Base-by-base conservation (phyloP, 2,888 invertebrate species). In the Volucella zonaria region DNA sequence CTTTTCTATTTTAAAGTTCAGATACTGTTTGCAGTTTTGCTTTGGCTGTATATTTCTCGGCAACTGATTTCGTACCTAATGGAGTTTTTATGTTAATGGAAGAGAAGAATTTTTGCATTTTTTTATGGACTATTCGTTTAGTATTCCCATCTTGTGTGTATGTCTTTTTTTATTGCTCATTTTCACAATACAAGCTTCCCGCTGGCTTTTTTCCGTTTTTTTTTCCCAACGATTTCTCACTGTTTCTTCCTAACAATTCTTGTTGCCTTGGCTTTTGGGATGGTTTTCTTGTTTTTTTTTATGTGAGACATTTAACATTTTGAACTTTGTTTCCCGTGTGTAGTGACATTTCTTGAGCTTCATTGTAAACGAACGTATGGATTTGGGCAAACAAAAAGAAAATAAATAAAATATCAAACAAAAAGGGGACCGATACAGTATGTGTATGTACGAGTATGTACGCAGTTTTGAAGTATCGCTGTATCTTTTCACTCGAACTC, bases 71-170 rank as follows among this genome's bases (percentile, higher is more conserved):
- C n/a, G 23, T 38, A 66, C 31, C 51, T 76, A 76, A 76, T 76
- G 76, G 76, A 76, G 42, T 67, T 76, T 68, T 68, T 67, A 68
- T 76, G 76, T 76, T 51, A 67, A 76, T 76, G 51, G 31, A 42
- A 15, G 9, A 1, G 38, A 47, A 51, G 58, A 31, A 43, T 52
- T 75, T 76, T 76, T 76, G 59, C 76, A 76, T 67, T 67, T 43
- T 73, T 74, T 74, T 66, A 56, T 56, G 23, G 49, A 66, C 74
- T 74, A 31, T 74, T 74, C 52, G 45, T 56, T 56, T 62, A 45
- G 62, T 51, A 51, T 45, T 73, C 62, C 43, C 23, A 31, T 71
- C 23, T 61, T 58, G 59, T 11, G 31, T 31, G 31, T 31, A 0
- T 31, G 31, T 31, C 18, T 31, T 31, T 31, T 61, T 73, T 73